Conservation (phyloP, 2,797 vertebrate species). For the Girardinus metallicus region DNA sequence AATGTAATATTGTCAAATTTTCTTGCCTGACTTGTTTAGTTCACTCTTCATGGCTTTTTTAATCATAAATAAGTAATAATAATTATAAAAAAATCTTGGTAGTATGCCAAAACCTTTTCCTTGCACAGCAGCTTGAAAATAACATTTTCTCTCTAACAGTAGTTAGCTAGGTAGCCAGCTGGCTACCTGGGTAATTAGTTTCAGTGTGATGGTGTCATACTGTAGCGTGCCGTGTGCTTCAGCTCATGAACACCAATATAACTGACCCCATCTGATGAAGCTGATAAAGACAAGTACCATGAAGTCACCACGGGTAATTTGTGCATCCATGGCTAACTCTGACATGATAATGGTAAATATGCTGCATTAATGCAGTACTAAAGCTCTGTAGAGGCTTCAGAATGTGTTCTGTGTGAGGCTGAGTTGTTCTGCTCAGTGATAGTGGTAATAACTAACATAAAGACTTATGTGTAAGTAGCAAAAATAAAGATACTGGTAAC, state of each 20-base stretch:
- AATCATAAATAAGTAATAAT: no score
- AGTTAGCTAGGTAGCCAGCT: no score
- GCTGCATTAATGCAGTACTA: not conserved
- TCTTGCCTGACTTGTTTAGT: no score
- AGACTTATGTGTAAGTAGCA: not conserved
- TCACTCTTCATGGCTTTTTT: no score
- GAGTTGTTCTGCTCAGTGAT: not conserved
- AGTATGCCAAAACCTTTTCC: no score
- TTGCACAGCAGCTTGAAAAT: not conserved
- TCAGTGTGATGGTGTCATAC: not conserved
- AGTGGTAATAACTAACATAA: not conserved
- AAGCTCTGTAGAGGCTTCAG: not conserved
- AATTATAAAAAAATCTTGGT: no score
- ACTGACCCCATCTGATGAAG: not conserved
- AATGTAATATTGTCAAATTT: no score
- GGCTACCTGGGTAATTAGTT: no score
- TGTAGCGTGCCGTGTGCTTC: not conserved
- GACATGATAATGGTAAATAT: not conserved
- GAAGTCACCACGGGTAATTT: not conserved
- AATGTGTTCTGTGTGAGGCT: not conserved
- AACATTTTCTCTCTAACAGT: not conserved
- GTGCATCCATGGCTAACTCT: not conserved
- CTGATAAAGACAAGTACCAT: not conserved
- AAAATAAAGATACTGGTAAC: not conserved
- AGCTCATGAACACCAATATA: not conserved